phyloP scores from a whole-genome alignment of 2,888 invertebrate species.

The Ennomos quercinarius region DNA sequence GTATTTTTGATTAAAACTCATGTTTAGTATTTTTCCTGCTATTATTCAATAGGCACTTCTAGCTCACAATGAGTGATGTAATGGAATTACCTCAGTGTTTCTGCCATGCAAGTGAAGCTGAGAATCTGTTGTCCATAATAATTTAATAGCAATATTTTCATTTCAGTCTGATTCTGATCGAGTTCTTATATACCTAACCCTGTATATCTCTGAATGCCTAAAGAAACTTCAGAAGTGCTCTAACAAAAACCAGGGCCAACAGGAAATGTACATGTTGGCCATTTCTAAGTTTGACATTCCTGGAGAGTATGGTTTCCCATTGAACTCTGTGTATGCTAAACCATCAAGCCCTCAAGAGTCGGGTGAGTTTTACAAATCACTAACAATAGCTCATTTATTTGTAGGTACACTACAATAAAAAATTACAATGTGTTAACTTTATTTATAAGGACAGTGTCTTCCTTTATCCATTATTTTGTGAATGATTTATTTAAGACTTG shows the following conservation, averaged over 20 bases:
- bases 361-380: conserved; percentile 80
- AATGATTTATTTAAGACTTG: not conserved
- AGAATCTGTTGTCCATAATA: too few relatives aligned
- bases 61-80: too few relatives aligned
- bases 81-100: too few relatives aligned
- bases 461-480: too few relatives aligned
- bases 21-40: conserved; percentile 6
- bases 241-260: conserved; percentile 94
- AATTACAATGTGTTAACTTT: too few relatives aligned
- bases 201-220: conserved; percentile 99
- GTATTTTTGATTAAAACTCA: too few relatives aligned
- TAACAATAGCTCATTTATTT: too few relatives aligned
- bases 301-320: conserved; percentile 96
- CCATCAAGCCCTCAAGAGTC: conserved; percentile 92
- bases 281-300: conserved; percentile 98
- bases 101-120: too few relatives aligned
- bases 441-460: too few relatives aligned
- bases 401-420: too few relatives aligned
- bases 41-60: too few relatives aligned
- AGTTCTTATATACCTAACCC: conserved; percentile 97
- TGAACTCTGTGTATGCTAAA: conserved; percentile 97
- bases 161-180: conserved; percentile 97
- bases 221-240: conserved; percentile 97
- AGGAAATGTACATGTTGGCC: conserved; percentile 98
- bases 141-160: not conserved